Conservation (phyloP, 2,797 vertebrate genomes). For the Gymnodraco acuticeps region DNA sequence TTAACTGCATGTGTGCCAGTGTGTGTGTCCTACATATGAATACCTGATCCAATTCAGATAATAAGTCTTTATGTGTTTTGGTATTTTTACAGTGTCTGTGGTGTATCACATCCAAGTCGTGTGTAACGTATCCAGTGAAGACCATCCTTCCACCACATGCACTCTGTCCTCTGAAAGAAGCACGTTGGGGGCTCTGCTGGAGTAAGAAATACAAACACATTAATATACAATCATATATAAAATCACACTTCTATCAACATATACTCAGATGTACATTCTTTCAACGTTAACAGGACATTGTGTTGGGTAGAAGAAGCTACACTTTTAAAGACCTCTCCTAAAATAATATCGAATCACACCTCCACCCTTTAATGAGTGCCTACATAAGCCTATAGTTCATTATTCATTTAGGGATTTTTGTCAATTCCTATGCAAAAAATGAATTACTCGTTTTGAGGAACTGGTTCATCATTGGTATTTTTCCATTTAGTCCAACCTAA, state of each 20-base stretch:
- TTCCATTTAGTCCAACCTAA: background rate
- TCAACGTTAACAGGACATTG: background rate
- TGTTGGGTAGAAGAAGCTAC: background rate
- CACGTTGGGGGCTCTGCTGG: conserved; percentile 96
- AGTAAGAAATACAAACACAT: conserved; percentile 83
- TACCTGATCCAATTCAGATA: conserved; percentile 5
- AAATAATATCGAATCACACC: background rate
- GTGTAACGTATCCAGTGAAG: conserved; percentile 89
- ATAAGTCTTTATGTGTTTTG: conserved; percentile 4
- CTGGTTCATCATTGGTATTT: background rate
- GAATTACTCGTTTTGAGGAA: background rate
- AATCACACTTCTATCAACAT: background rate
- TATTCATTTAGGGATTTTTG: background rate
- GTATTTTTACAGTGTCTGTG: conserved; percentile 90
- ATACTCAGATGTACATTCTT: background rate
- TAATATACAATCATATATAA: background rate
- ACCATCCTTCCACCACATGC: conserved; percentile 88
- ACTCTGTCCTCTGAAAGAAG: conserved; percentile 89
- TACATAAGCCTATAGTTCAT: no score
- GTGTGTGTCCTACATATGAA: background rate
- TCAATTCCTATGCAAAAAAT: background rate
- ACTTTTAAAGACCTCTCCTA: background rate
- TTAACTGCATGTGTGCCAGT: conserved; percentile 25
- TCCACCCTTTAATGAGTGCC: background rate
- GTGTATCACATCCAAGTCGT: conserved; percentile 87